Conservation (phyloP, 2,888 invertebrate species). For the Magallana nippona region DNA sequence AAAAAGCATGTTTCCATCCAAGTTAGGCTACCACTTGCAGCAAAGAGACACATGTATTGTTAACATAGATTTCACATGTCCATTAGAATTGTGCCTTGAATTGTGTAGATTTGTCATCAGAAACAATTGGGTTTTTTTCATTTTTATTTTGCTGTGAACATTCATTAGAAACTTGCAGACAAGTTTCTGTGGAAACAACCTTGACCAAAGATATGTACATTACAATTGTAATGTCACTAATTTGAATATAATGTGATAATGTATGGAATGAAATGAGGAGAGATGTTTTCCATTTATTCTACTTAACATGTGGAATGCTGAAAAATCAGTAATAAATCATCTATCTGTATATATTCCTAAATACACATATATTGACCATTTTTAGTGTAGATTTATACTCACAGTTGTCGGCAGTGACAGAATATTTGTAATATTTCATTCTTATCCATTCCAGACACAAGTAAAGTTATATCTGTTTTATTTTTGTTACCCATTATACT, state of each 20-base stretch:
- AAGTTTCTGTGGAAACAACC: neutral
- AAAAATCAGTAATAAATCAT: too few species aligned
- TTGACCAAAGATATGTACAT: constrained; percentile 9
- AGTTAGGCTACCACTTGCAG: too few species aligned
- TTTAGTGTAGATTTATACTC: neutral
- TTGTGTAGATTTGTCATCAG: neutral
- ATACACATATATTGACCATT: too few species aligned
- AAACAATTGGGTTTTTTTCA: too few species aligned
- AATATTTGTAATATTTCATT: neutral
- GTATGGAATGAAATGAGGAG: neutral
- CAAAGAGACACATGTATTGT: too few species aligned
- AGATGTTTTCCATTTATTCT: neutral
- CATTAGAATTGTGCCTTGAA: neutral
- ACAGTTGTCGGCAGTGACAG: neutral
- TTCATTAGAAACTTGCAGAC: too few species aligned
- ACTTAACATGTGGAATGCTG: neutral
- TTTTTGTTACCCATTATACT: neutral
- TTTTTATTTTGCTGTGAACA: too few species aligned
- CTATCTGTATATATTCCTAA: too few species aligned
- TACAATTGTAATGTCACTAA: neutral
- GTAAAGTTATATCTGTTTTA: neutral
- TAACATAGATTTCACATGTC: neutral
- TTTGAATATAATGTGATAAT: neutral
- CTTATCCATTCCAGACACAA: constrained; percentile 32
- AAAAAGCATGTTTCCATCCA: too few species aligned